Evolutionary conservation across 2,888 invertebrate genomes (phyloP).

Genomic region (Linnaemya tessellans): DNA sequence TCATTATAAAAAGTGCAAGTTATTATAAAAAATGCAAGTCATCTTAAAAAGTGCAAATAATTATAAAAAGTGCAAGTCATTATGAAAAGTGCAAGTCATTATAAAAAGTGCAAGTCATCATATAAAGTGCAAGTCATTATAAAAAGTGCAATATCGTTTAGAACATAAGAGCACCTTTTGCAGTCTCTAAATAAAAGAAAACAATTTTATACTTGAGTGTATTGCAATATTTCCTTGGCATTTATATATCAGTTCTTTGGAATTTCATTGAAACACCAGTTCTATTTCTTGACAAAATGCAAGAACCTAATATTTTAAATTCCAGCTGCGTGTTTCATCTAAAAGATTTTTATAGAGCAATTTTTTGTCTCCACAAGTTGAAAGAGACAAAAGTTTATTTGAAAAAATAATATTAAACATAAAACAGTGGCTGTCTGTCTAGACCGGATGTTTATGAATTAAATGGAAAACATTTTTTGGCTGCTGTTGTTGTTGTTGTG

Average conservation of each 20-base stretch:
- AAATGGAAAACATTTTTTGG: conserved; percentile 55
- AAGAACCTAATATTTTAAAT: neutral
- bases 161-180: too few relatives aligned
- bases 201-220: too few relatives aligned
- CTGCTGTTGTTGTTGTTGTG: conserved; percentile 35
- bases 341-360: neutral
- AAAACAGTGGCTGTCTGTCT: conserved; percentile 65
- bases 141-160: too few relatives aligned
- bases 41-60: too few relatives aligned
- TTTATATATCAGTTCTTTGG: too few relatives aligned
- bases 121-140: too few relatives aligned
- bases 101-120: too few relatives aligned
- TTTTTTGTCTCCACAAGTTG: neutral
- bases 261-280: neutral
- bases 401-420: conserved; percentile 56
- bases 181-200: neutral
- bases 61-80: too few relatives aligned
- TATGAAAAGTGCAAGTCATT: too few relatives aligned
- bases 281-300: neutral
- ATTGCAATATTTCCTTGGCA: too few relatives aligned
- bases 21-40: too few relatives aligned
- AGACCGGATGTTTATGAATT: conserved; percentile 73
- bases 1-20: too few relatives aligned
- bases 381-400: conserved; percentile 48
- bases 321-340: neutral